Evolutionary conservation across 2,797 vertebrate genomes (phyloP).

Genomic region (Sebastes vulpes): DNA sequence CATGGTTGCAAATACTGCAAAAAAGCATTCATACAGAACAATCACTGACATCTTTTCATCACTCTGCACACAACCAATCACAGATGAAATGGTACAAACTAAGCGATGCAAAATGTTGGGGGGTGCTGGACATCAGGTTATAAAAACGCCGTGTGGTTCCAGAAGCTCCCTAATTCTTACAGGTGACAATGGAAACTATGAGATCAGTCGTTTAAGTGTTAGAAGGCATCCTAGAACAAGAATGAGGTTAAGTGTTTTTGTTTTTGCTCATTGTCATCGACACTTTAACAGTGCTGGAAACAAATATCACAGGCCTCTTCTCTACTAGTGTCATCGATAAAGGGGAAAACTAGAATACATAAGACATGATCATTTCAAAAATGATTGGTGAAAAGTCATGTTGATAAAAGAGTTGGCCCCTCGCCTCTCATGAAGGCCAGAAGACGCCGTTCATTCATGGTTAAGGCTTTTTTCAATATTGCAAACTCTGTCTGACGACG

Average conservation of each 20-base stretch:
- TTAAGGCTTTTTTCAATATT: constrained; percentile 63
- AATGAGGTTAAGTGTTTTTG: constrained; percentile 53
- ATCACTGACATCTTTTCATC: constrained; percentile 53
- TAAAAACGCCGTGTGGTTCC: constrained; percentile 19
- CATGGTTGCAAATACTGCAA: constrained; percentile 75
- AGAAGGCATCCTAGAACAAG: constrained; percentile 44
- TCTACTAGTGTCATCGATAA: constrained; percentile 29
- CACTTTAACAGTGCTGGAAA: constrained; percentile 41
- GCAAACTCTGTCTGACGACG: constrained; percentile 17
- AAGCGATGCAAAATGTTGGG: constrained; percentile 3
- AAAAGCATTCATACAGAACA: constrained; percentile 62
- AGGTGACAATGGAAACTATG: constrained; percentile 12
- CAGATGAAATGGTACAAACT: constrained; percentile 8
- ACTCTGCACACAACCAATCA: constrained; percentile 35
- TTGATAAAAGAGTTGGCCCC: constrained; percentile 61
- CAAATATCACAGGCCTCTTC: constrained; percentile 36
- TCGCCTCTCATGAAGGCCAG: constrained; percentile 36
- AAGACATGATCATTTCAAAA: constrained; percentile 60
- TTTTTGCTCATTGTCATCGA: constrained; percentile 53
- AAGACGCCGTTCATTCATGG: constrained; percentile 66
- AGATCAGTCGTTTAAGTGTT: constrained; percentile 34
- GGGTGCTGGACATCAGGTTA: neutral
- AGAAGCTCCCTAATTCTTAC: constrained; percentile 23
- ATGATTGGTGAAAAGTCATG: constrained; percentile 68
- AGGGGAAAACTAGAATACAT: constrained; percentile 21